These are phyloP conservation scores for Actenoides hombroni DNA, from an alignment of 2,113 vertebrate species.

Conservation along the genomic window DNA sequence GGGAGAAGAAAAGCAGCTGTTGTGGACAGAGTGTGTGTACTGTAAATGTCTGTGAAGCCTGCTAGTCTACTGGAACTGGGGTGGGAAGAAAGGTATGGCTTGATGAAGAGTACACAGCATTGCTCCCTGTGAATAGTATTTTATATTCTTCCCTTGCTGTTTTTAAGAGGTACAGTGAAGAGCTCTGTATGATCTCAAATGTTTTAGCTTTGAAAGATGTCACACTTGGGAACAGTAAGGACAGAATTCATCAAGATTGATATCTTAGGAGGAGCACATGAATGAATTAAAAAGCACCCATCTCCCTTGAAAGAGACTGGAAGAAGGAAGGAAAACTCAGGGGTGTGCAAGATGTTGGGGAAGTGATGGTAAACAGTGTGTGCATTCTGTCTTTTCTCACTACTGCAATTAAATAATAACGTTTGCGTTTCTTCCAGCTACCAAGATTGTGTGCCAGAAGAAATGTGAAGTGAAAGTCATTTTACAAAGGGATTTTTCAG, in stretches of 20 bases:
- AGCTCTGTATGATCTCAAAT: not conserved
- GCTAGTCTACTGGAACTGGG: not conserved
- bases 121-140: not conserved
- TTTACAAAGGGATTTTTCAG: not conserved
- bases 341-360: not conserved
- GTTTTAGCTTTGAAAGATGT: not conserved
- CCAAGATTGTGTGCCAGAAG: not conserved
- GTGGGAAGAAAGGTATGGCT: not conserved
- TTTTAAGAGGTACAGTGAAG: not conserved
- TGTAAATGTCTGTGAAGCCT: not conserved
- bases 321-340: not conserved
- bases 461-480: not conserved
- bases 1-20: not conserved
- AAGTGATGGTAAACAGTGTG: not conserved
- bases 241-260: not conserved
- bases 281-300: not conserved
- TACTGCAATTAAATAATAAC: not conserved
- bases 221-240: not conserved
- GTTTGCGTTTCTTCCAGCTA: not conserved
- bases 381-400: not conserved
- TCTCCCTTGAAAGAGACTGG: not conserved
- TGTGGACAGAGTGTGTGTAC: not conserved
- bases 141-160: not conserved
- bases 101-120: not conserved
- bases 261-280: not conserved